Base-by-base conservation (phyloP, 37 sponge, comb jelly and placozoan species). In the Cladorhizidae sp. region DNA sequence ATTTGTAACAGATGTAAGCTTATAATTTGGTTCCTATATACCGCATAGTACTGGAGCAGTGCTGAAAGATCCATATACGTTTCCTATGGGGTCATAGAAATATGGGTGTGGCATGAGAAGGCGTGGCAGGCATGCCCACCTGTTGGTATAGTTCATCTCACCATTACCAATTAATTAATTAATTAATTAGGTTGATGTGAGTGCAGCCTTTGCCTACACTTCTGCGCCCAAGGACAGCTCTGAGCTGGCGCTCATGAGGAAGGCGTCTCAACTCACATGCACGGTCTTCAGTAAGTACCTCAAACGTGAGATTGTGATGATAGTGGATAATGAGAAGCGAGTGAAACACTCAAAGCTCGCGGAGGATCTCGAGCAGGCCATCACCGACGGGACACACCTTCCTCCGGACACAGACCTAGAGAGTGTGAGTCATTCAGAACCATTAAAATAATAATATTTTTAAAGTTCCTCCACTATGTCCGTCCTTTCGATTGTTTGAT, bases 251-350 rank as follows among this genome's bases (percentile, higher is more conserved):
- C 31, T 82, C 7, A 81, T 96, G 12, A 94, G 91, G 89, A 90
- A 90, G 85, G 96, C 94, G 0, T 84, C 88, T 76, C 91, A 88
- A 58, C 43, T 90, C 61, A 92, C 96, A 18, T 95, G 94, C 51
- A 83, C 84, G 25, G 89, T 98, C 42, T 98, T 98, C 84, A 91
- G 90, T 55, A 98, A 95, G 73, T 80, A 89, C 77, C 86, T 93
- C 76, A 93, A 88, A 85, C 90, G 83, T 40, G 92, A 98, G 83
- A 87, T 98, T 52, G 91, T 95, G 71, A 89, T 85, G 12, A 93
- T 93, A 67, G 92, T 96, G 20, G 97, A 96, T 71, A 84, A 86
- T 51, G 97, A 96, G 43, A 96, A 94, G 89, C 77, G 76, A 73
- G 92, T 98, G 56, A 98, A 95, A 75, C 98, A 98, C 42, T 82